Evolutionary conservation across 2,797 vertebrate genomes (phyloP).

Genomic region (Etheostoma perlongum): DNA sequence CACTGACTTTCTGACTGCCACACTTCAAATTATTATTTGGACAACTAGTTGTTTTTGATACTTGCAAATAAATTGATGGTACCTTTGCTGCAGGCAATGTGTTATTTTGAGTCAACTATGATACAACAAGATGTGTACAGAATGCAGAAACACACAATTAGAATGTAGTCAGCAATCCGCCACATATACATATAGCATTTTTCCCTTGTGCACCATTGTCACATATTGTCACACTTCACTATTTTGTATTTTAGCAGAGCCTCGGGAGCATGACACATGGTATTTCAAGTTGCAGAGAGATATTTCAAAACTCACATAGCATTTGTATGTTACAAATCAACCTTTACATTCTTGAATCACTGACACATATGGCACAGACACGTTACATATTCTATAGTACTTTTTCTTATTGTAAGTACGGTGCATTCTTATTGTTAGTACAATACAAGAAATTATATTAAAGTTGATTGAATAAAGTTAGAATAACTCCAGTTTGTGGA

Average conservation of each 20-base stretch:
- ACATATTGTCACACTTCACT: neutral
- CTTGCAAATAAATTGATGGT: no score
- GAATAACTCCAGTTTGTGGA: slow-evolving; percentile 16
- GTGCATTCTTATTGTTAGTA: no score
- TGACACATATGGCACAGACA: neutral
- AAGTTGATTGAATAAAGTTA: slow-evolving; percentile 25
- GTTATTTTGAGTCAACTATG: no score
- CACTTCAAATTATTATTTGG: no score
- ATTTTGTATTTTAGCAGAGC: neutral
- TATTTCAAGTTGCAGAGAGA: no score
- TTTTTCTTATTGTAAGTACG: neutral
- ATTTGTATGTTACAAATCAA: neutral
- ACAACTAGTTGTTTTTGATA: no score
- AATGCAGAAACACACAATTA: neutral
- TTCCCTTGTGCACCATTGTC: no score
- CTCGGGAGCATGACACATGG: neutral
- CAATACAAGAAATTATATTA: no score
- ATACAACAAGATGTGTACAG: neutral
- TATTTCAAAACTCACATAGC: no score
- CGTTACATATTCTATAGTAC: neutral
- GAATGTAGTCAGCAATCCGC: neutral
- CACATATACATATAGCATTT: neutral
- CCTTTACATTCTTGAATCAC: neutral
- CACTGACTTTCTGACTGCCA: no score
- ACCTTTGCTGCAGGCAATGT: no score